Conservation (phyloP, 92 coral and sea anemone genomes). For the Umimayanthus kanabou region DNA sequence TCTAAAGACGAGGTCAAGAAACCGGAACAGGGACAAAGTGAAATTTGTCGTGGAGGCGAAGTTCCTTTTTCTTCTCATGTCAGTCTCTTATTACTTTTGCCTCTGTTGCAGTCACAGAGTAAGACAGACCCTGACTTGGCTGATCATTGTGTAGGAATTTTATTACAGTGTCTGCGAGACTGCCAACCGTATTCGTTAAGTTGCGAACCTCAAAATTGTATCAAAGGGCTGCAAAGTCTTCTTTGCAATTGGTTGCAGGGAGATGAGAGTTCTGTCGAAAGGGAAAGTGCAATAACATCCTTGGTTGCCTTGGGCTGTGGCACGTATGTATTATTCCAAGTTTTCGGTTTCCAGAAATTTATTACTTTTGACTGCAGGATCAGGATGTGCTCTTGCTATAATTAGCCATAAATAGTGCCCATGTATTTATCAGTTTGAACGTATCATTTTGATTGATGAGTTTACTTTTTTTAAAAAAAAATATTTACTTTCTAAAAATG, state of each 20-base stretch:
- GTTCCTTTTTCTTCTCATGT: constrained; percentile 91
- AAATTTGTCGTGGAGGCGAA: constrained; percentile 33
- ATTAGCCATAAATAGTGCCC: too few relatives aligned
- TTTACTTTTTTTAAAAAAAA: too few relatives aligned
- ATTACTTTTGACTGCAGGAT: too few relatives aligned
- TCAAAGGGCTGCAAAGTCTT: constrained; percentile 77
- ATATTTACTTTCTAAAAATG: too few relatives aligned
- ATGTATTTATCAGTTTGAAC: too few relatives aligned
- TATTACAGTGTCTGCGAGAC: constrained; percentile 77
- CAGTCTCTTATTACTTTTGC: constrained; percentile 85
- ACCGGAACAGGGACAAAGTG: constrained; percentile 21
- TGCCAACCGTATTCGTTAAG: constrained; percentile 84
- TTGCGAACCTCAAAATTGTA: constrained; percentile 75
- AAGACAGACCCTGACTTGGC: constrained; percentile 80
- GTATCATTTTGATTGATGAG: too few relatives aligned
- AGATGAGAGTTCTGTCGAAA: constrained; percentile 41
- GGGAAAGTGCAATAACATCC: constrained; percentile 76
- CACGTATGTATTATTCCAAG: constrained; percentile 62
- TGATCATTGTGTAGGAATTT: constrained; percentile 74
- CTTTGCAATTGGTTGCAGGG: constrained; percentile 81
- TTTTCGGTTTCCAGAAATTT: too few relatives aligned
- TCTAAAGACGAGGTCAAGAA: constrained; percentile 22
- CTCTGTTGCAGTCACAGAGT: constrained; percentile 93
- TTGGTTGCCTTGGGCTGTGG: constrained; percentile 92
- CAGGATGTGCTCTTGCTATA: too few relatives aligned